phyloP scores from a whole-genome alignment of 1,140 invertebrate genomes.

The Periplaneta americana region DNA sequence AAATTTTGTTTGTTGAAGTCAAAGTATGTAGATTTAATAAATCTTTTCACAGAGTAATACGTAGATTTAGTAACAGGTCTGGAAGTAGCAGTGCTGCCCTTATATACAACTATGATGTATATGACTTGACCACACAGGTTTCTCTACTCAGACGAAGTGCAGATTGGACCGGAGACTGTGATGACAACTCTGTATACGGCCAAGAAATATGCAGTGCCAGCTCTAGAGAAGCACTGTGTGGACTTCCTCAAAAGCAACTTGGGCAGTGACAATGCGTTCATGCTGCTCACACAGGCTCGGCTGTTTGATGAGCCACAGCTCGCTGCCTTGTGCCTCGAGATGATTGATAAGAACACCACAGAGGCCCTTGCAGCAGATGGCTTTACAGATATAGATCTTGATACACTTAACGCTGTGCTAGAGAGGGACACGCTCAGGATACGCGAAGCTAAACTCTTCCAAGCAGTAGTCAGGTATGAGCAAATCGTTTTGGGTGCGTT shows the following conservation, averaged over 20 bases:
- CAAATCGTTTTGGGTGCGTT: too few relatives aligned
- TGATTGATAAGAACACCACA: constrained; percentile 79
- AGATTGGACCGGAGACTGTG: constrained; percentile 79
- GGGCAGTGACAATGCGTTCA: constrained; percentile 79
- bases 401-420: constrained; percentile 73
- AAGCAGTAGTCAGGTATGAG: constrained; percentile 51
- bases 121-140: too few relatives aligned
- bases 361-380: constrained; percentile 79
- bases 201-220: constrained; percentile 82
- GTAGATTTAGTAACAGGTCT: too few relatives aligned
- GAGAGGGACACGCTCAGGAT: constrained; percentile 79
- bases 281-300: constrained; percentile 70
- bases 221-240: constrained; percentile 78
- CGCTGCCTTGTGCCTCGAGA: constrained; percentile 73
- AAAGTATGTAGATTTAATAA: too few relatives aligned
- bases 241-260: constrained; percentile 78
- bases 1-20: too few relatives aligned
- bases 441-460: constrained; percentile 75
- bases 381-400: constrained; percentile 82
- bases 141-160: constrained; percentile 80
- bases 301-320: constrained; percentile 78
- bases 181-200: constrained; percentile 84
- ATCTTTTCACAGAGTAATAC: too few relatives aligned
- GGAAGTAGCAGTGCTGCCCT: too few relatives aligned
- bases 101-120: too few relatives aligned